Evolutionary conservation across 2,797 vertebrate species (phyloP).

Genomic region (Echeneis naucrates): DNA sequence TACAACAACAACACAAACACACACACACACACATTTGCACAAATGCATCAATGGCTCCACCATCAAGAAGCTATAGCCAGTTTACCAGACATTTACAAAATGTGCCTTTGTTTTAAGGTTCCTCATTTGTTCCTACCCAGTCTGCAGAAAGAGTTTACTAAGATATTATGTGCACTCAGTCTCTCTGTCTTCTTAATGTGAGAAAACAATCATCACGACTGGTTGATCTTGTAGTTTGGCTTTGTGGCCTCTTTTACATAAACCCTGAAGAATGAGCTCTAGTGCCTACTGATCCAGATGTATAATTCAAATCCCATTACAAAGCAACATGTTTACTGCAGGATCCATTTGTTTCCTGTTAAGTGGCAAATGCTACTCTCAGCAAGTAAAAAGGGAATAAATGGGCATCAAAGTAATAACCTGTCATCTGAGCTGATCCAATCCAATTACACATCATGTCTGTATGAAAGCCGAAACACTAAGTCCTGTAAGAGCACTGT

Average conservation of each 20-base stretch:
- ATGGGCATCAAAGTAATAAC: background rate
- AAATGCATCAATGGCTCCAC: constrained; percentile 15
- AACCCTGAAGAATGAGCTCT: background rate
- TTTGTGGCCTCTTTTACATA: background rate
- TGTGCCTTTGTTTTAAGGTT: background rate
- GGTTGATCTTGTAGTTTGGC: background rate
- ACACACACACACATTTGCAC: constrained; percentile 10
- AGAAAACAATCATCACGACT: background rate
- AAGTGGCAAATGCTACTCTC: background rate
- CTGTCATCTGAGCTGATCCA: background rate
- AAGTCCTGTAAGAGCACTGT: background rate
- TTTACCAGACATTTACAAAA: background rate
- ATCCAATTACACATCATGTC: background rate
- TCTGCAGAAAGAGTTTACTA: background rate
- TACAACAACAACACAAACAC: constrained; percentile 31
- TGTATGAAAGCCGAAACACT: too few species aligned
- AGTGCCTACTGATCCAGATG: background rate
- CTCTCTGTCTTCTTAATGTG: background rate
- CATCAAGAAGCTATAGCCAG: constrained; percentile 1
- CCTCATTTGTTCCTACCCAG: background rate
- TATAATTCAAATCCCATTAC: too few species aligned
- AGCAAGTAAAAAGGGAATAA: background rate
- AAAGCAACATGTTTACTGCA: background rate
- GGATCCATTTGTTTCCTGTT: background rate
- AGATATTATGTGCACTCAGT: background rate